A percentile compares a stretch with the other conserved stretches of the same genome.
Conservation (phyloP, 2,797 vertebrate species). For the Sphenopsis melanotis region DNA sequence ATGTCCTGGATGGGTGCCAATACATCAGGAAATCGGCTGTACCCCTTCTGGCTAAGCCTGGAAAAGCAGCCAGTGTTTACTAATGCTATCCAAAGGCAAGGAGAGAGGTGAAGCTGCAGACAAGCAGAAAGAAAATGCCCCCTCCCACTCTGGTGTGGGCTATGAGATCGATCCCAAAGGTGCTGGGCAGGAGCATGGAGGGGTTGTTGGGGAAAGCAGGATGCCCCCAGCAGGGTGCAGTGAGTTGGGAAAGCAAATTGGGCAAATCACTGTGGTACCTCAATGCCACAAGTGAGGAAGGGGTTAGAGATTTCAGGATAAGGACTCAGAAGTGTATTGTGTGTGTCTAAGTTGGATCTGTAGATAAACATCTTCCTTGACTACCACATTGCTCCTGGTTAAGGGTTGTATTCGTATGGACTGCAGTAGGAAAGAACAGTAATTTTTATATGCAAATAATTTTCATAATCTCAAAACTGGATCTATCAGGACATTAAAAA, state of each 20-base stretch:
- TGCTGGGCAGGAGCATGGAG: neutral
- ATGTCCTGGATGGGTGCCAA: constrained; percentile 37
- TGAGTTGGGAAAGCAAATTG: neutral
- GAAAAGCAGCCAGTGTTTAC: neutral
- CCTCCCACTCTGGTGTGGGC: neutral
- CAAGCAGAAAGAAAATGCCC: neutral
- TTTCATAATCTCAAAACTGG: neutral
- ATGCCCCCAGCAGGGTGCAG: neutral
- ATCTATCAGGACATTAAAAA: neutral
- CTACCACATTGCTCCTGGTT: neutral
- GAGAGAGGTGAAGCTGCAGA: neutral
- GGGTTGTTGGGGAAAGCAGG: neutral
- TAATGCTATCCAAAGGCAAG: neutral
- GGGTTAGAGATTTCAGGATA: neutral
- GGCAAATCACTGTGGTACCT: neutral
- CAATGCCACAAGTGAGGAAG: neutral
- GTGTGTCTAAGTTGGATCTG: neutral
- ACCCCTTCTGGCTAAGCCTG: neutral
- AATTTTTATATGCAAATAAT: neutral
- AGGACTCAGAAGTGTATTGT: neutral
- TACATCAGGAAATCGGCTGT: neutral
- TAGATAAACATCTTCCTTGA: neutral
- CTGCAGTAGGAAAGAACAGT: neutral
- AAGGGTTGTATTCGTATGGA: neutral
- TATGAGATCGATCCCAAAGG: fast-evolving